Conservation (phyloP, 2,113 vertebrate genomes). For the Megaptera novaeangliae region DNA sequence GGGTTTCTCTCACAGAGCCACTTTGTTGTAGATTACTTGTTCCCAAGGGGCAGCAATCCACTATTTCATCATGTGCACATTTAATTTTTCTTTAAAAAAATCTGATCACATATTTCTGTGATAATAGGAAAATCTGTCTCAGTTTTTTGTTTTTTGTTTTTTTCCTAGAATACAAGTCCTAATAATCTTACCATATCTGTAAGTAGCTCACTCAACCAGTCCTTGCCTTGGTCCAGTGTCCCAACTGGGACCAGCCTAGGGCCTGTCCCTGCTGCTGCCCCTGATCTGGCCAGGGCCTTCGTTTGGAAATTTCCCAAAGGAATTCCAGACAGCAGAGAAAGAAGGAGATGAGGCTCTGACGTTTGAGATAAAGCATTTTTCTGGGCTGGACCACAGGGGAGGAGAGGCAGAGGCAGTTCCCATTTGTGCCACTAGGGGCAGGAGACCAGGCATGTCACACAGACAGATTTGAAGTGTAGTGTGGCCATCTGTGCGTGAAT, state of each 20-base stretch:
- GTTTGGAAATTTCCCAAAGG: background rate
- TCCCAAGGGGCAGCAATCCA: background rate
- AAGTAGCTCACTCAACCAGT: too few relatives aligned
- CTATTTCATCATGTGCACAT: background rate
- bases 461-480: background rate
- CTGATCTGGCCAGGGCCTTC: background rate
- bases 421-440: background rate
- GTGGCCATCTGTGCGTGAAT: fast-evolving
- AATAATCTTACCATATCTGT: background rate
- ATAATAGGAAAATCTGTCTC: background rate
- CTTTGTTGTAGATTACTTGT: too few relatives aligned
- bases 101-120: background rate
- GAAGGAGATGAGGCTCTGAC: background rate
- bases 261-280: background rate
- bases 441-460: fast-evolving
- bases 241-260: background rate
- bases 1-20: too few relatives aligned
- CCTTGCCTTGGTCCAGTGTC: background rate
- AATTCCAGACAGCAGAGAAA: fast-evolving
- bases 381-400: fast-evolving
- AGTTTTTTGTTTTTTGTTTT: too few relatives aligned
- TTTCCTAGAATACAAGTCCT: background rate
- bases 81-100: background rate
- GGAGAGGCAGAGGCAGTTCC: fast-evolving
- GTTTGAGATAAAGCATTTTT: fast-evolving